Evolutionary conservation across 1,140 invertebrate genomes (phyloP), one percentile per base, ranked within the genome.

Genomic region (Euglossa dilemma): DNA sequence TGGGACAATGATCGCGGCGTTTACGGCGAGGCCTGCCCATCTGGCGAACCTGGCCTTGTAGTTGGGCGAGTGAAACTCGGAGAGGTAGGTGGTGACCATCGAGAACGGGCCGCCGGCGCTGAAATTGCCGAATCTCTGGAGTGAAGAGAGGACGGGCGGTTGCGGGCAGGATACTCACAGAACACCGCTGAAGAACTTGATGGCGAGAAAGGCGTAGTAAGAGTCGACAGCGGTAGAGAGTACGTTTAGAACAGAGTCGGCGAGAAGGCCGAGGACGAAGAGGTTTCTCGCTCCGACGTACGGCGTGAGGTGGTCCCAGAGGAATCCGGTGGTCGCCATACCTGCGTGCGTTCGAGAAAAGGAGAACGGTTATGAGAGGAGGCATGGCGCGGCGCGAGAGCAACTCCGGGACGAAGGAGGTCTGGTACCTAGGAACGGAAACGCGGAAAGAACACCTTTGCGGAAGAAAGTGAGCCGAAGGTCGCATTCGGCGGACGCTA

Each of bases 281-380:
- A 95, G 87, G 8, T 92, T 89, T 80, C 94, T 91, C 64, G 94
- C 93, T 14, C 95, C 95, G 16, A 94, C 77, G 47, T 91, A 92
- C 85, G 95, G 95, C 3, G 94, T 94, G 50, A 96, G 66, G 6
- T 93, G 93, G 50, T 96, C 95, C 96, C 96, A 96, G 20, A 96
- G 77, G 77, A 95, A 94, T 6, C 95, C 94, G 12, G 95, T 95
- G 47, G 95, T 89, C 92, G 95, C 94, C 94, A 96, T 96, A 73
- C 95, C 96, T 95, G 28, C 2, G 81, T 71, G 52, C 77, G 6
- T 80, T 80, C 23, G 45, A 57, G n/a, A 23, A 36, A 36, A 36
- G 4, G 36, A 4, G 1, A 36, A 36, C 4, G 36, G 9, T 52
- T 14, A 23, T 25, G 52, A 72, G 43, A 18, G 5, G 70, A 9